These are phyloP conservation scores for Bradypus variegatus DNA, from an alignment of 2,797 vertebrate genomes.

Conservation along the genomic window DNA sequence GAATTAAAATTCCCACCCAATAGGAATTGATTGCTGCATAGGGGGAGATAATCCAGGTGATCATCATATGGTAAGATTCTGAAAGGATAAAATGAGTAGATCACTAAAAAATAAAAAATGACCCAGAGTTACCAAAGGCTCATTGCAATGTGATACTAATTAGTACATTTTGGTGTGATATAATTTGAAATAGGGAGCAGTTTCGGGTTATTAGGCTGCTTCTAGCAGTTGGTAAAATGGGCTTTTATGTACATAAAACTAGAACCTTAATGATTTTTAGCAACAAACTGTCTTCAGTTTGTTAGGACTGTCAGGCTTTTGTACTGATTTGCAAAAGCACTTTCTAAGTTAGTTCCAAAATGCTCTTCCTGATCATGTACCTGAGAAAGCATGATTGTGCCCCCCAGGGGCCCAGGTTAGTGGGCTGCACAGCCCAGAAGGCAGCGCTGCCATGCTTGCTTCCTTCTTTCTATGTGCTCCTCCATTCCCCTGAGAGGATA, in stretches of 20 bases:
- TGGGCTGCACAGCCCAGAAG: not conserved
- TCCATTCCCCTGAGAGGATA: conserved; percentile 12
- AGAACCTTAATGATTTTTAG: not conserved
- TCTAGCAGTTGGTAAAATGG: not conserved
- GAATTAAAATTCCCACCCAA: not conserved
- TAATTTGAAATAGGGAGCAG: not conserved
- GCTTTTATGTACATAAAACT: not conserved
- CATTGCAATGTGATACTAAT: not conserved
- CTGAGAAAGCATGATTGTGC: not conserved
- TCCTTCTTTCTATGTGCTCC: not conserved
- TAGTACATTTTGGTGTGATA: conserved; percentile 25
- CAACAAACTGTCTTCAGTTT: not conserved
- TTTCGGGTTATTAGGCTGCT: not conserved
- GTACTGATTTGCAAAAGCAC: not conserved
- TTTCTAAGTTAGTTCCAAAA: not conserved
- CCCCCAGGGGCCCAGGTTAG: not conserved
- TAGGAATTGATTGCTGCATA: not conserved
- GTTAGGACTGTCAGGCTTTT: not conserved
- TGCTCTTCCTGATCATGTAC: not conserved
- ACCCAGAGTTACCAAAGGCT: not conserved
- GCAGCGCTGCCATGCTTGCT: not conserved
- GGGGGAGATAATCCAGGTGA: not conserved
- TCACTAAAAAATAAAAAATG: not conserved
- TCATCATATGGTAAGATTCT: conserved; percentile 27
- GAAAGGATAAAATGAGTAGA: conserved; percentile 15